Evolutionary conservation across 2,888 invertebrate species (phyloP), one percentile per base, ranked within the genome.

Genomic region (Entomobrya proxima): DNA sequence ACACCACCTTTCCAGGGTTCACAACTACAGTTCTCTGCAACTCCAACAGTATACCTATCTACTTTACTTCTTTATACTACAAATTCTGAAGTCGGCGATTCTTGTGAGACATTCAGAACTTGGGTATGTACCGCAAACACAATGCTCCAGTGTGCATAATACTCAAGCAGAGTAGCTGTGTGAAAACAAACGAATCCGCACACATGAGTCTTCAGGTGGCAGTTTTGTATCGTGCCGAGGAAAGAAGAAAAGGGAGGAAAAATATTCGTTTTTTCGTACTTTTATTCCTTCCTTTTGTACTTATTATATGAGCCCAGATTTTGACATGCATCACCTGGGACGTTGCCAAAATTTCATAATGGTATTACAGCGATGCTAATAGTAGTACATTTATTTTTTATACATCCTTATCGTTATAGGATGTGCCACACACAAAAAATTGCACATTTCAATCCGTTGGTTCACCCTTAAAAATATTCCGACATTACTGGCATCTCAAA

Each of bases 301-400:
- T 58, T 64, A 44, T 40, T 52, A 58, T 55, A 72, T 37, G 72
- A 52, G 72, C 80, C 80, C 80, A 80, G 72, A 80, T 55, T 79
- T 80, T 80, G 80, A 80, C 80, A 27, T 80, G 72, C 80, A 80
- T 80, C 80, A 55, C 40, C 44, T 80, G 80, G 80, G 69, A 80
- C 40, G n/a, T 24, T 80, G 80, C 80, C 80, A 80, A 80, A 80
- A 52, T 55, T 40, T 50, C 24, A 72, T 79, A 77, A 58, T 47
- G 69, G 79, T 64, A 44, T 78, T 67, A 40, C 30, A 50, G 50
- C 61, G 55, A 30, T 27, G 27, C 13, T 55, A 13, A 30, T 55
- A 27, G 27, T 11, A 27, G 27, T 52, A 72, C 15, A 18, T 52
- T 52, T 21, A 75, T 52, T 24, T n/a, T 32, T 32, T 47, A 11